A percentile compares a stretch with the other conserved stretches of the same genome.
These are phyloP conservation scores for Pelochelys cantorii DNA, from an alignment of 2,797 vertebrate genomes.

Conservation along the genomic window DNA sequence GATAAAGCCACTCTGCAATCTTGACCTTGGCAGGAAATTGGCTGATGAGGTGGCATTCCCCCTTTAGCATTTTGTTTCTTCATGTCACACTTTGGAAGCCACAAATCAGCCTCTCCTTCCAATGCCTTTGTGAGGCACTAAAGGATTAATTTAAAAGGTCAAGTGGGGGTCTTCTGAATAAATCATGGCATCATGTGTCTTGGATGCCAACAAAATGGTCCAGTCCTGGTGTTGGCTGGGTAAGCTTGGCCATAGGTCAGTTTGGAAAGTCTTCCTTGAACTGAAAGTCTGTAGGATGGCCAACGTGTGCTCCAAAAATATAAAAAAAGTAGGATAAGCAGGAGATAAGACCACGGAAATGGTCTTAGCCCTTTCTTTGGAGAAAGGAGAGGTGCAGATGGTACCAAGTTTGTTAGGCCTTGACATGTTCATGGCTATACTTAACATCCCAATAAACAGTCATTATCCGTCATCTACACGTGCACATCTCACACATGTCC, in stretches of 20 bases:
- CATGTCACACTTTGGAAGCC: accelerated
- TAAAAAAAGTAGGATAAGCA: background rate
- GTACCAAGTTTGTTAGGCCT: background rate
- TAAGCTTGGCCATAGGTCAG: background rate
- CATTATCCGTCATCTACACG: background rate
- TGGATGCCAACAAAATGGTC: background rate
- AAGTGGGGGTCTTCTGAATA: background rate
- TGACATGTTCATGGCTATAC: background rate
- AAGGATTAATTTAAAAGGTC: background rate
- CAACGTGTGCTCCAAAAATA: background rate
- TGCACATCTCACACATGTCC: background rate
- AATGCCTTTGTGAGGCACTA: background rate
- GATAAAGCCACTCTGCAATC: accelerated
- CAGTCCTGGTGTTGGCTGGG: background rate
- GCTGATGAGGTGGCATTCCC: background rate
- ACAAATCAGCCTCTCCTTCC: accelerated
- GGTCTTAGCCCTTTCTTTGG: background rate
- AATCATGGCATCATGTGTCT: background rate
- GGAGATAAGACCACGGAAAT: background rate
- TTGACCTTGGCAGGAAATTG: background rate
- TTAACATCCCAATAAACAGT: background rate
- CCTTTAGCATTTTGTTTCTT: accelerated
- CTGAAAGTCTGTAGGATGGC: background rate
- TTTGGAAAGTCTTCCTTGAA: background rate
- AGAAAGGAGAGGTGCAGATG: background rate